Evolutionary conservation across 2,888 invertebrate species (phyloP), one percentile per base, ranked within the genome.

Genomic region (Himalopsyche anomala): DNA sequence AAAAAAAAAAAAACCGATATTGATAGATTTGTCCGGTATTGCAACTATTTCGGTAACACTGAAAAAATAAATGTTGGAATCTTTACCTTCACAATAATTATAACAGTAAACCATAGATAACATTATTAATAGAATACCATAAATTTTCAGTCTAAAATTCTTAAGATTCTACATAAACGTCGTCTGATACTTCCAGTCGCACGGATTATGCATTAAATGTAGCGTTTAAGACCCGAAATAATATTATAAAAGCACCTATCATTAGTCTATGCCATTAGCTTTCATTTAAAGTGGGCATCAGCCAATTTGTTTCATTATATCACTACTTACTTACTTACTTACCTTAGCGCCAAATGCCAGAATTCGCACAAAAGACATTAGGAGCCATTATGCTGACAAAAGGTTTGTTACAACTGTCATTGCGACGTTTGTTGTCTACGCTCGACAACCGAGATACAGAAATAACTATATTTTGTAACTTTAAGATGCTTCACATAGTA

Each of bases 301-400:
- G 74, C 74, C 74, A 74, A 74, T 74, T 74, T 74, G 74, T 74
- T 74, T 74, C 74, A 74, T 74, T 74, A 36, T 74, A 74, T 74
- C 74, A 74, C 74, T 36, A 38, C 74, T 62, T 62, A 62, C 62
- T 19, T 69, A 69, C 69, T 74, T 38, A 74, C 36, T 74, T 74
- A 74, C 74, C 74, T 74, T 74, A 12, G 74, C 36, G 36, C 36
- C 74, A 38, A 74, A 74, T 74, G 74, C 74, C 74, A 74, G 74
- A 74, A 74, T 74, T 38, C 74, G 74, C 38, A 74, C 74, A 74
- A 74, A 74, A 74, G 74, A 74, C 74, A 74, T 74, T 74, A 74
- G 12, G 38, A 19, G 74, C 74, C 74, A 74, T 74, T 74, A 74
- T 36, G 38, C 74, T 74, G 74, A 74, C 74, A 74, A 74, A 74